phyloP scores from a whole-genome alignment of 2,888 invertebrate species.

The Mayetiola destructor region DNA sequence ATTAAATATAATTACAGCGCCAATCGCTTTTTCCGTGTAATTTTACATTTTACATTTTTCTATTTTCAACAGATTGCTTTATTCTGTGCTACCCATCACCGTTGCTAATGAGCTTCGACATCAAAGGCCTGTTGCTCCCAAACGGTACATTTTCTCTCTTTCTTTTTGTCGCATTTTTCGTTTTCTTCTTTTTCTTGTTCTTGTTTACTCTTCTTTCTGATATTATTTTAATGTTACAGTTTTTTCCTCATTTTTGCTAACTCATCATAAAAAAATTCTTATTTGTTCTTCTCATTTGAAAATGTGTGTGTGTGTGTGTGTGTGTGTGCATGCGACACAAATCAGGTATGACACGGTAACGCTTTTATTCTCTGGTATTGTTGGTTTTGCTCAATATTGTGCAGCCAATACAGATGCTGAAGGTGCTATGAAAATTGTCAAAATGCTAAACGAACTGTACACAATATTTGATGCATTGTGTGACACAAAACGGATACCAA shows the following conservation, averaged over 20 bases:
- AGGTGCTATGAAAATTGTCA: slow-evolving; percentile 91
- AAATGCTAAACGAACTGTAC: slow-evolving; percentile 84
- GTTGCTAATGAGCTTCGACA: slow-evolving; percentile 92
- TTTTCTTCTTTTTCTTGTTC: background rate
- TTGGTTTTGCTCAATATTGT: slow-evolving; percentile 83
- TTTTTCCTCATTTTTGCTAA: too few relatives aligned
- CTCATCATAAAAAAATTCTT: too few relatives aligned
- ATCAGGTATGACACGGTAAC: slow-evolving; percentile 78
- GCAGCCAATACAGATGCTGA: slow-evolving; percentile 78
- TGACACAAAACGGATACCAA: slow-evolving; percentile 81
- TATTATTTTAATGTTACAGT: too few relatives aligned
- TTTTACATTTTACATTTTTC: too few relatives aligned
- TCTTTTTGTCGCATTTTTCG: background rate
- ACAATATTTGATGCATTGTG: slow-evolving; percentile 88
- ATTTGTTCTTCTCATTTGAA: too few relatives aligned
- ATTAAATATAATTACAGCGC: too few relatives aligned
- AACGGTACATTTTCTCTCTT: slow-evolving; percentile 42
- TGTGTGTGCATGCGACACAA: too few relatives aligned
- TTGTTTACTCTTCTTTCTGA: background rate
- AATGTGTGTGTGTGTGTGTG: too few relatives aligned
- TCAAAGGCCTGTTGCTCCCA: slow-evolving; percentile 77
- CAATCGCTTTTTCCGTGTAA: too few relatives aligned
- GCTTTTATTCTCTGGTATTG: slow-evolving; percentile 84
- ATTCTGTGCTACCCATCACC: slow-evolving; percentile 84
- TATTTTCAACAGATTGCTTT: slow-evolving; percentile 54